Evolutionary conservation across 2,113 vertebrate species (phyloP).

Genomic region (Rhipidura dahli): DNA sequence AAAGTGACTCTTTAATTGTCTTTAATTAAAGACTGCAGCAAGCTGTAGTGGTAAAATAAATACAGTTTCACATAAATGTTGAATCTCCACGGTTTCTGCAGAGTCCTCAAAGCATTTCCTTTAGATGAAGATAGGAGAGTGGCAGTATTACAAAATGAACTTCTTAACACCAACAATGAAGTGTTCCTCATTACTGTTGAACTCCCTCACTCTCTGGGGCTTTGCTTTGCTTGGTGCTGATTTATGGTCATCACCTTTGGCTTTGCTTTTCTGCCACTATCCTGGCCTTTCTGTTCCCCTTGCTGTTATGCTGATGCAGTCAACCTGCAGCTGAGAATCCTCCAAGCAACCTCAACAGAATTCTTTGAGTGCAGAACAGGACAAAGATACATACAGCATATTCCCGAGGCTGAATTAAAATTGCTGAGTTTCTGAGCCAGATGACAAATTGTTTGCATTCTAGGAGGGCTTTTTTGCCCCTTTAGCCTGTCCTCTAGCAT

Average conservation of each 20-base stretch:
- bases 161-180: background rate
- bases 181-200: background rate
- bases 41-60: background rate
- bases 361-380: background rate
- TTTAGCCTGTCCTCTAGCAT: constrained; percentile 26
- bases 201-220: background rate
- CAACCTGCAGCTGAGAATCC: background rate
- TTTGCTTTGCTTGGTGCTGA: background rate
- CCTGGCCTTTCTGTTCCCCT: background rate
- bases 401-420: constrained; percentile 19
- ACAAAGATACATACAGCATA: background rate
- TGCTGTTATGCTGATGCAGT: background rate
- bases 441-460: constrained; percentile 51
- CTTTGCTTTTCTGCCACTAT: background rate
- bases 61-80: background rate
- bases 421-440: constrained; percentile 40
- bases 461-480: background rate
- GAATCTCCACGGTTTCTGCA: background rate
- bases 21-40: background rate
- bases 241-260: background rate
- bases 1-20: background rate
- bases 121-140: background rate
- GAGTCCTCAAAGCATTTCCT: background rate
- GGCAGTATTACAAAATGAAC: background rate
- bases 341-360: background rate